A percentile compares a stretch with the other conserved stretches of the same genome.
phyloP scores from a whole-genome alignment of 1,140 invertebrate genomes.

The Riptortus pedestris region DNA sequence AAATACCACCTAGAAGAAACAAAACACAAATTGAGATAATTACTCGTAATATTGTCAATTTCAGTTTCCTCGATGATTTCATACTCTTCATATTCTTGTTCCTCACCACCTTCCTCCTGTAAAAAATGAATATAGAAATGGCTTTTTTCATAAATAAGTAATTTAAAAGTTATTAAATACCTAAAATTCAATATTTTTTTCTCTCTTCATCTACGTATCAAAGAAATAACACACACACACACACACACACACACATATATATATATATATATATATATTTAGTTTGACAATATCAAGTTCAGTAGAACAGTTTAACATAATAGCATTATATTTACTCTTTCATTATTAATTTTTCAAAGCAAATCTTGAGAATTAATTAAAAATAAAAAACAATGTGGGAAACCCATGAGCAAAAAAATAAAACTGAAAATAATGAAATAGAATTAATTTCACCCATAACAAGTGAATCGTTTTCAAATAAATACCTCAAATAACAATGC shows the following conservation, averaged over 20 bases:
- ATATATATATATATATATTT: background rate
- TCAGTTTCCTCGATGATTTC: constrained; percentile 1
- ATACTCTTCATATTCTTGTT: constrained; percentile 1
- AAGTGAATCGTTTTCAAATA: too few relatives aligned
- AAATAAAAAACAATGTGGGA: too few relatives aligned
- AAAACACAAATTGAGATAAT: constrained; percentile 2
- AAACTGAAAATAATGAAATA: too few relatives aligned
- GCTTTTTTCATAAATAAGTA: background rate
- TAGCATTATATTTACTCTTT: too few relatives aligned
- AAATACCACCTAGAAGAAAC: background rate
- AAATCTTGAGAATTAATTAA: too few relatives aligned
- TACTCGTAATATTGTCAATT: constrained; percentile 5
- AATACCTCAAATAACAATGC: too few relatives aligned
- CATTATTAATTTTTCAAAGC: too few relatives aligned
- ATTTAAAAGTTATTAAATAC: background rate
- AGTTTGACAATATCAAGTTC: background rate
- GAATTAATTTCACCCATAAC: too few relatives aligned
- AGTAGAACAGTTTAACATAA: too few relatives aligned
- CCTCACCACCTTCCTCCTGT: background rate
- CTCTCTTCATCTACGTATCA: background rate
- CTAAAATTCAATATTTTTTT: background rate
- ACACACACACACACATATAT: background rate
- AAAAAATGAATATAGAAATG: background rate
- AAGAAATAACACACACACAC: too few relatives aligned
- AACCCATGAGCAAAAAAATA: too few relatives aligned